Base-by-base conservation (phyloP, 2,888 invertebrate genomes). In the Eupithecia subfuscata region DNA sequence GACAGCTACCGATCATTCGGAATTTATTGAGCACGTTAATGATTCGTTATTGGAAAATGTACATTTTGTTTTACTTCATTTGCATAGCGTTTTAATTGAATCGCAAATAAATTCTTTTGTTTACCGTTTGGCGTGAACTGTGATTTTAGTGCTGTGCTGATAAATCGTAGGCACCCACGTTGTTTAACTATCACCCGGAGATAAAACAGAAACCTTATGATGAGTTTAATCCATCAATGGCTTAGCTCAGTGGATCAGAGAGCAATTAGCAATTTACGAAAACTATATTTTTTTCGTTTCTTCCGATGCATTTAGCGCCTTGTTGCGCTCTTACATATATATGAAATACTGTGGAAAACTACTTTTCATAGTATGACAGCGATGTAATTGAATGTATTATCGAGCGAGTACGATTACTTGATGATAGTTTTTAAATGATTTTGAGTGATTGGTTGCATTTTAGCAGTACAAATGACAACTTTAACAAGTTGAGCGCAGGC, bases 11-110 rank as follows among this genome's bases (percentile, higher is more conserved):
- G 69, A 76, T 76, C 76, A 75, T 69, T 74, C 40, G 16, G 70
- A 73, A 78, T 79, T 76, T 75, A 78, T 78, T 76, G 70, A 69
- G 74, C n/a, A 69, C 70, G 60, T 74, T 76, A 77, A 79, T 75
- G 75, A 75, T 79, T 75, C 75, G 77, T 71, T 79, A 77, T 77
- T 77, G 73, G 73, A 73, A 75, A 75, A 70, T 73, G 72, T 75
- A 73, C 68, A 75, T 76, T 76, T 64, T 70, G 43, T 74, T 75
- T 71, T 60, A 75, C 77, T 70, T 70, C 64, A 74, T 75, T 78
- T 75, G 72, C 75, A 78, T 75, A 75, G 71, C 64, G 30, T 67
- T 77, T 72, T 71, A 71, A 75, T 78, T 75, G 64, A 74, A 65
- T 69, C 30, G 64, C 69, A 72, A 60, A 65, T 67, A 71, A 71